These are phyloP conservation scores for Perizoma flavofasciatum DNA, from an alignment of 2,888 invertebrate genomes.

Conservation along the genomic window DNA sequence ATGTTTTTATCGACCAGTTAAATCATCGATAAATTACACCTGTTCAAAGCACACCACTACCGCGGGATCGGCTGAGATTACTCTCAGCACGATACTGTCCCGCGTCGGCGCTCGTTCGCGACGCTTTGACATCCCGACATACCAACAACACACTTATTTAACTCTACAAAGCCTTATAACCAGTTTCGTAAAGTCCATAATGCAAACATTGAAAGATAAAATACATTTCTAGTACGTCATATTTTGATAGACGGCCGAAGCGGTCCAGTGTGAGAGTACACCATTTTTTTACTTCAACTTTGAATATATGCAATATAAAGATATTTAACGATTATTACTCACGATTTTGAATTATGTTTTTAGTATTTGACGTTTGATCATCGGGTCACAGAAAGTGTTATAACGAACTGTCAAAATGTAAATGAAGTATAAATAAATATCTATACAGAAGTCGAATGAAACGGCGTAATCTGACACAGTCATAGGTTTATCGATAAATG, in stretches of 20 bases:
- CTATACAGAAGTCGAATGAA: slow-evolving; percentile 31
- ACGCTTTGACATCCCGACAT: slow-evolving; percentile 83
- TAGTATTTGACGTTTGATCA: slow-evolving; percentile 52
- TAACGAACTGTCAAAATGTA: slow-evolving; percentile 56
- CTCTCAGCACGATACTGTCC: slow-evolving; percentile 84
- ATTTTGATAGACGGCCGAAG: slow-evolving; percentile 78
- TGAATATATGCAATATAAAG: slow-evolving; percentile 73
- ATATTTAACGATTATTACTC: slow-evolving; percentile 79
- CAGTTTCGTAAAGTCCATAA: slow-evolving; percentile 40
- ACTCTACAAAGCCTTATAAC: slow-evolving; percentile 39
- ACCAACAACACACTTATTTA: slow-evolving; percentile 45
- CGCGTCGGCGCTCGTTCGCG: slow-evolving; percentile 81
- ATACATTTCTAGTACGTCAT: slow-evolving; percentile 64
- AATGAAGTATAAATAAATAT: slow-evolving; percentile 44
- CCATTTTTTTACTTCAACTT: slow-evolving; percentile 61
- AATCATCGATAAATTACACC: slow-evolving; percentile 38
- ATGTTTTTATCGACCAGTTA: not conserved
- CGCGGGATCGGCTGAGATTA: slow-evolving; percentile 75
- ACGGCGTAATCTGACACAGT: slow-evolving; percentile 4
- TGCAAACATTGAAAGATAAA: slow-evolving; percentile 35
- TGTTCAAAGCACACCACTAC: slow-evolving; percentile 54
- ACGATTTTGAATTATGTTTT: slow-evolving; percentile 51
- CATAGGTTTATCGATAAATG: slow-evolving; percentile 17
- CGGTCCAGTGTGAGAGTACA: slow-evolving; percentile 64
- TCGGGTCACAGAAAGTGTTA: slow-evolving; percentile 57